Percentiles rank a stretch among this genome's conserved stretches.
phyloP scores from a whole-genome alignment of 1,140 invertebrate genomes.

The Cheumatopsyche charites region DNA sequence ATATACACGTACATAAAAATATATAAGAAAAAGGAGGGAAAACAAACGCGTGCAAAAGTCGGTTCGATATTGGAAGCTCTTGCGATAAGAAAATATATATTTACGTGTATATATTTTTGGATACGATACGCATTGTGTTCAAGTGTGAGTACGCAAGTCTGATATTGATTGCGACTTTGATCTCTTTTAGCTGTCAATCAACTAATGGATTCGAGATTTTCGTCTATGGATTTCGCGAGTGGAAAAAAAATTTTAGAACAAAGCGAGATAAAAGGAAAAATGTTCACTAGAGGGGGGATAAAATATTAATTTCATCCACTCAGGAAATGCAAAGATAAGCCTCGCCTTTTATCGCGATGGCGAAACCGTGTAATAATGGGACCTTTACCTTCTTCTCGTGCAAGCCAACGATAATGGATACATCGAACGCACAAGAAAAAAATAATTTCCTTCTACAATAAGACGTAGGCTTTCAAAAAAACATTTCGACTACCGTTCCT shows the following conservation, averaged over 20 bases:
- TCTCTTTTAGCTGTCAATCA: conserved; percentile 7
- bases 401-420: background rate
- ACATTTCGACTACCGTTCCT: background rate
- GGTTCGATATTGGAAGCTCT: background rate
- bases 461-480: background rate
- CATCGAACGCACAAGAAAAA: background rate
- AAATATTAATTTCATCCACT: conserved; percentile 10
- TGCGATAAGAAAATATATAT: too few relatives aligned
- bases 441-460: background rate
- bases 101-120: too few relatives aligned
- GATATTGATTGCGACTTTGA: background rate
- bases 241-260: background rate
- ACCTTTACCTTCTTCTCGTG: too few relatives aligned
- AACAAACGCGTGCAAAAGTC: background rate
- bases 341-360: too few relatives aligned
- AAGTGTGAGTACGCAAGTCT: background rate
- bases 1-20: background rate
- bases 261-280: conserved; percentile 4
- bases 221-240: background rate
- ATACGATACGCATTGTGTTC: too few relatives aligned
- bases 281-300: background rate
- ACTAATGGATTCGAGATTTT: conserved; percentile 17
- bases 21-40: background rate
- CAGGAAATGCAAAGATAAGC: conserved; percentile 2
- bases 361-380: too few relatives aligned